Conservation (phyloP, 2,113 vertebrate genomes). For the Oostethus manadensis region DNA sequence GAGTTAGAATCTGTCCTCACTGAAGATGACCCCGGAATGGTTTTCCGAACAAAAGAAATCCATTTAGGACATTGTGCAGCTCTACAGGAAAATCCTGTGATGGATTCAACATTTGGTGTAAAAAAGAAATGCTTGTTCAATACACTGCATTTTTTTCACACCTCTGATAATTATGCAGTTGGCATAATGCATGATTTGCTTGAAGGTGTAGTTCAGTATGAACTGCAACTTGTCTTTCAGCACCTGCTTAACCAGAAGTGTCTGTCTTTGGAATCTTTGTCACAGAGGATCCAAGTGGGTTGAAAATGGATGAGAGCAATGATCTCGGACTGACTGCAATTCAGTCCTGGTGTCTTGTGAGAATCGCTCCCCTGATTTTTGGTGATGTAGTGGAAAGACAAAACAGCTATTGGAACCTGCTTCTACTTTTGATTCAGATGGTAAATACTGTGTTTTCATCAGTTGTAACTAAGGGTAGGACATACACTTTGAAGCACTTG, state of each 20-base stretch:
- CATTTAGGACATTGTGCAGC: background rate
- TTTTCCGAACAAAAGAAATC: background rate
- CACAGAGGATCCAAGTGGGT: background rate
- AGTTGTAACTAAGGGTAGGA: too few species aligned
- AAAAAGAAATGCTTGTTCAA: constrained; percentile 6
- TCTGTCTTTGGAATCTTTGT: background rate
- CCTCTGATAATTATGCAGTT: constrained; percentile 3
- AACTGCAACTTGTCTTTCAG: constrained; percentile 6
- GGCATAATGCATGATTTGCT: constrained; percentile 13
- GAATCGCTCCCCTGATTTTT: background rate
- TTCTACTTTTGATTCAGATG: background rate
- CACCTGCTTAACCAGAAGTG: constrained; percentile 2
- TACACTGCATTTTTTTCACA: background rate
- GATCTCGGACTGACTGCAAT: background rate
- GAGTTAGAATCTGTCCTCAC: background rate
- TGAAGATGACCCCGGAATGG: background rate
- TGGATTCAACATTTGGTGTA: constrained; percentile 3
- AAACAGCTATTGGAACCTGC: background rate
- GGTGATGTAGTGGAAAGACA: background rate
- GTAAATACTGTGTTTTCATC: too few species aligned
- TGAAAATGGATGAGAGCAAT: background rate
- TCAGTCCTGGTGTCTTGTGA: background rate
- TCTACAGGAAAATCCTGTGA: constrained; percentile 1
- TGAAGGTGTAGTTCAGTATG: constrained; percentile 9
- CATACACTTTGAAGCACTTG: too few species aligned